These are phyloP conservation scores for Plectropomus leopardus DNA, from an alignment of 2,113 vertebrate genomes.

Conservation along the genomic window DNA sequence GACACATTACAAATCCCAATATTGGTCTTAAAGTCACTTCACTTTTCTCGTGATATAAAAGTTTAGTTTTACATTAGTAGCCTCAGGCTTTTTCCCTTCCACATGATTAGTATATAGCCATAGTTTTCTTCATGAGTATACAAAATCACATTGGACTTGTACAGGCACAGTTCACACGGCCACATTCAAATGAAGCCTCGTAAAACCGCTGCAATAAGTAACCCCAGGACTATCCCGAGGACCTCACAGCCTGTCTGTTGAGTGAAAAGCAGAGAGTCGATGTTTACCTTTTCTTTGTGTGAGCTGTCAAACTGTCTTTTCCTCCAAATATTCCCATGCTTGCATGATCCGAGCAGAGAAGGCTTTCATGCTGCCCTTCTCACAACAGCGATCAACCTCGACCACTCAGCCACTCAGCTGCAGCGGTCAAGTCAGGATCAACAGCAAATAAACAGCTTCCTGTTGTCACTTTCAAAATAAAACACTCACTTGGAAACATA, in stretches of 20 bases:
- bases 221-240: neutral
- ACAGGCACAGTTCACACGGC: neutral
- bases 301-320: slow-evolving; percentile 59
- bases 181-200: slow-evolving; percentile 16
- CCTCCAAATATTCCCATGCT: slow-evolving; percentile 55
- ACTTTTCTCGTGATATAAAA: neutral
- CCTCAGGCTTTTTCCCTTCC: neutral
- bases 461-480: slow-evolving; percentile 65
- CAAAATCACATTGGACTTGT: slow-evolving; percentile 8
- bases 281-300: slow-evolving; percentile 58
- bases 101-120: neutral
- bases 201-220: neutral
- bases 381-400: slow-evolving; percentile 54
- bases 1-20: neutral
- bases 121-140: neutral
- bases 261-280: neutral
- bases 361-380: slow-evolving; percentile 66
- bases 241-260: neutral
- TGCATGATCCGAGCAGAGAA: slow-evolving; percentile 49
- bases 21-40: neutral
- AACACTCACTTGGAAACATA: neutral
- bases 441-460: neutral
- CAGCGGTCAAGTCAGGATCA: neutral
- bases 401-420: neutral
- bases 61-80: no score